Percentiles rank a stretch among this genome's conserved stretches.
Evolutionary conservation across 2,113 vertebrate genomes (phyloP).

Genomic region (Prietella phreatophila): DNA sequence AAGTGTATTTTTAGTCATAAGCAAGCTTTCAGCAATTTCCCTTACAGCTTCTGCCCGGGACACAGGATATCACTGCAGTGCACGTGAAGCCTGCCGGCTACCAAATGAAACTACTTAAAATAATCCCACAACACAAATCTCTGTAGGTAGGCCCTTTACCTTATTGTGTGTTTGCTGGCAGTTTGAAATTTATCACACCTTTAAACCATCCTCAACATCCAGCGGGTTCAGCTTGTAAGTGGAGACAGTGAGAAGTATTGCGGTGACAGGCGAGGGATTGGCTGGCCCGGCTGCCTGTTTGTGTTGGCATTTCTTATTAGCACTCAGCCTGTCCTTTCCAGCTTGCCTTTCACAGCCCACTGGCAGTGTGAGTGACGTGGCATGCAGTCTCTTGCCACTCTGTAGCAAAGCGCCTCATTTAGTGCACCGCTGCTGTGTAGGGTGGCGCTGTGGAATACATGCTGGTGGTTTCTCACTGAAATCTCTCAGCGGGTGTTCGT

Average conservation of each 20-base stretch:
- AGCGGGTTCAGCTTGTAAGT: conserved; percentile 70
- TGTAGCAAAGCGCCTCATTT: conserved; percentile 51
- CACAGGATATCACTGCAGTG: conserved; percentile 15
- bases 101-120: conserved; percentile 23
- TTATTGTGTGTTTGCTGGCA: conserved; percentile 11
- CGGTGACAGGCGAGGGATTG: conserved; percentile 71
- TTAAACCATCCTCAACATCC: conserved; percentile 43
- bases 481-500: background rate
- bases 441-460: conserved; percentile 35
- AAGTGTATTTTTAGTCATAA: conserved; percentile 21
- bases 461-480: conserved; percentile 15
- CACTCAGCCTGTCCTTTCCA: conserved; percentile 66
- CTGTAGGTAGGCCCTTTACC: conserved; percentile 16
- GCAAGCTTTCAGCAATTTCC: conserved; percentile 26
- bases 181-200: conserved; percentile 34
- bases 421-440: conserved; percentile 27
- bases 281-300: conserved; percentile 70
- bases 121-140: conserved; percentile 28
- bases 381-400: conserved; percentile 73
- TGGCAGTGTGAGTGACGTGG: conserved; percentile 79
- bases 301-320: conserved; percentile 71
- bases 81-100: background rate
- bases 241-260: conserved; percentile 76
- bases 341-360: conserved; percentile 75
- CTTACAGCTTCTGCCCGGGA: conserved; percentile 4